A percentile compares a stretch with the other conserved stretches of the same genome.
These are phyloP conservation scores for Rotaria socialis DNA, from an alignment of 2,888 invertebrate genomes.

Conservation along the genomic window DNA sequence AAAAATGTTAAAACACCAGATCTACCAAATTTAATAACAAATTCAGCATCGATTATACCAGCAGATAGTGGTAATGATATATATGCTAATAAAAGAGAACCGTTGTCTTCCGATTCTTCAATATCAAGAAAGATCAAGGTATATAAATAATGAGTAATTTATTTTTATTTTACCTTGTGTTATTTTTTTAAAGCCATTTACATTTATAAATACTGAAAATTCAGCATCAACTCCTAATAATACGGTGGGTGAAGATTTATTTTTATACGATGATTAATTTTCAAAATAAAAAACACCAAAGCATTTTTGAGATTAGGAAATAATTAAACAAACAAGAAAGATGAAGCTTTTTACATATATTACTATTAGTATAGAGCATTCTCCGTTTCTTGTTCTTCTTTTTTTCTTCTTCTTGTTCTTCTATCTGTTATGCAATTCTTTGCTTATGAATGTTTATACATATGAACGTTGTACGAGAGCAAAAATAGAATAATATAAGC, in stretches of 20 bases:
- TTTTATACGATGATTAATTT: neutral
- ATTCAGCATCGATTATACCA: neutral
- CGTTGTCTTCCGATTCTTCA: neutral
- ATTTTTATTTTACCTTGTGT: neutral
- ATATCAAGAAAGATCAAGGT: neutral
- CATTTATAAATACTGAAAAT: neutral
- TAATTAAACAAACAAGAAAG: too few relatives aligned
- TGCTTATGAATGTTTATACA: neutral
- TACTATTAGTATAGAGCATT: too few relatives aligned
- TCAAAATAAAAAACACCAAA: neutral
- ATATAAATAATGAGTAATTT: neutral
- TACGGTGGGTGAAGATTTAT: neutral
- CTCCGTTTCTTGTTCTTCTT: neutral
- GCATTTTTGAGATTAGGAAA: too few relatives aligned
- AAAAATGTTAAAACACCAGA: neutral
- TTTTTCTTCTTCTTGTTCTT: neutral
- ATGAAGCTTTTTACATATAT: too few relatives aligned
- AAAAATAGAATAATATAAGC: slow-evolving; percentile 13
- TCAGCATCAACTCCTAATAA: neutral
- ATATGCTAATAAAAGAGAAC: neutral
- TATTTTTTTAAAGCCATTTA: neutral
- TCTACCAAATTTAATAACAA: neutral
- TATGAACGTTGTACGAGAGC: slow-evolving; percentile 4
- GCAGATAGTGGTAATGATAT: neutral
- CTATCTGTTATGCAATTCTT: neutral